Evolutionary conservation across 30 jellyfish, hydroid and myxozoan genomes (phyloP), one percentile per base, ranked within the genome.

Genomic region (Mastigias papua): DNA sequence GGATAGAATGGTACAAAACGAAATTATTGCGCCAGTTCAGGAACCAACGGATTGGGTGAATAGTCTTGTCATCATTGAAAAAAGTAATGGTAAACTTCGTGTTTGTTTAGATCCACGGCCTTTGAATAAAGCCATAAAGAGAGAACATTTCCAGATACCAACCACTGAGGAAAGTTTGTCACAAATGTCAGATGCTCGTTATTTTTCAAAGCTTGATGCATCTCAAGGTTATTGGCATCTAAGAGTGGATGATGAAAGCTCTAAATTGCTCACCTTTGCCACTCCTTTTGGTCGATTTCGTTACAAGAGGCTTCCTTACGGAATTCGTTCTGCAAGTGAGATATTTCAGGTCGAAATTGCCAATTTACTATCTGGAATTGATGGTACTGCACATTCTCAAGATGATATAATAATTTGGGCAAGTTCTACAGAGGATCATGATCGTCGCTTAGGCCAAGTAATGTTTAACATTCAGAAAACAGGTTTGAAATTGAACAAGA

Each of bases 101-200:
- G 37, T 90, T 26, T 93, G 98, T 65, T 64, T 85, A 6, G 98
- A 93, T 73, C 97, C 98, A 22, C 95, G 77, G 15, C 80, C 84
- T 25, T 90, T 90, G 49, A 94, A 82, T 80, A 81, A 77, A 86
- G 97, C 97, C 13, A 58, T 94, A 17, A 85, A 86, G 73, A 73
- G 97, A 42, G 81, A 90, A 49, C 97, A 89, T 82, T 54, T 84
- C 86, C 22, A 62, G 29, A 70, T 91, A 7, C 98, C 99, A 22
- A 76, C 97, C 2, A 48, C 91, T 0, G 98, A 86, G 32, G 93
- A 92, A 33, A 62, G 80, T 26, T 16, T 92, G 15, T 80, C 98
- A 48, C 48, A 80, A 73, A 71, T 94, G 89, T 70, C 95, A 29
- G 98, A 97, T 46, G 97, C 98, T 21, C 65, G 34, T 23, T 67